Evolutionary conservation across 2,113 vertebrate genomes (phyloP).

Genomic region (Phrynosoma blainvillii): DNA sequence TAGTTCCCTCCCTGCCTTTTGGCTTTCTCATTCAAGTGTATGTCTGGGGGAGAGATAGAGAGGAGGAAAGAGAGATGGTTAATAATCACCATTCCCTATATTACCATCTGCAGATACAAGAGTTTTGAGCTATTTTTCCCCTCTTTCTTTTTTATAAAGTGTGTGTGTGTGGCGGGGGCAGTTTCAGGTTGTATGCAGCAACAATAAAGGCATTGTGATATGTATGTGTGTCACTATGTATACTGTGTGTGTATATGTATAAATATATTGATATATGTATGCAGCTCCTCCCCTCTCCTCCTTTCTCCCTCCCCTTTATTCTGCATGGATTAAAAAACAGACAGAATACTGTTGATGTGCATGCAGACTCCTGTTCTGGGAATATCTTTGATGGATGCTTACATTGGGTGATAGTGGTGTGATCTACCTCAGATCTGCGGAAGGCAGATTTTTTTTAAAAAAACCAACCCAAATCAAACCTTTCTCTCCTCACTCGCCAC

Average conservation of each 20-base stretch:
- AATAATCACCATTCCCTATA: conserved; percentile 5
- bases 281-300: neutral
- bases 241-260: neutral
- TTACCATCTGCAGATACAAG: conserved; percentile 11
- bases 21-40: neutral
- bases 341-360: neutral
- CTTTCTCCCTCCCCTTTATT: neutral
- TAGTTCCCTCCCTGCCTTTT: neutral
- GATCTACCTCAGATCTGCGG: neutral
- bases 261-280: neutral
- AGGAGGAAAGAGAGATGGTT: neutral
- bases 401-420: neutral
- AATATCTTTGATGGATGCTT: neutral
- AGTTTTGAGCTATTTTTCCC: neutral
- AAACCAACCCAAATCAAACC: neutral
- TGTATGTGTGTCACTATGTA: neutral
- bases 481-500: neutral
- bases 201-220: neutral
- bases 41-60: neutral
- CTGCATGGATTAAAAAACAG: conserved; percentile 12
- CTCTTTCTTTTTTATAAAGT: neutral
- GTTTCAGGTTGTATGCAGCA: neutral
- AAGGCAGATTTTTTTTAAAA: neutral
- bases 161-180: neutral
- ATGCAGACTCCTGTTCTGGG: neutral